Evolutionary conservation across 2,113 vertebrate genomes (phyloP).

Genomic region (Crotophaga sulcirostris): DNA sequence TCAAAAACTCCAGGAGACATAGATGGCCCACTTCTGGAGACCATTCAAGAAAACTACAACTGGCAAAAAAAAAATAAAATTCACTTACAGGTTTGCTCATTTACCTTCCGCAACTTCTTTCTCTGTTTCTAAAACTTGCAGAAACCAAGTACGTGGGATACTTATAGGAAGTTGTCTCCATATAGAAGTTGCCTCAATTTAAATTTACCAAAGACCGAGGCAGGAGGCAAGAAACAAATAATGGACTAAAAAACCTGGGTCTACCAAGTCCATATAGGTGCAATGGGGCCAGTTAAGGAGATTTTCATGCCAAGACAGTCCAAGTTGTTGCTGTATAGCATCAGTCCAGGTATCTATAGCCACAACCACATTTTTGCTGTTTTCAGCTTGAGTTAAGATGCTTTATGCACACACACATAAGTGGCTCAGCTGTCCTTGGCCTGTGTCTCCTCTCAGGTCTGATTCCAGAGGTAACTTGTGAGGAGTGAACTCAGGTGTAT

Average conservation of each 20-base stretch:
- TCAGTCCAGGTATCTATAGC: background rate
- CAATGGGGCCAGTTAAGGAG: background rate
- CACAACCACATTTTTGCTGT: fast-evolving
- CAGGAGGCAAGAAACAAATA: background rate
- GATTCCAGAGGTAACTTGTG: background rate
- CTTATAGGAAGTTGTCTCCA: background rate
- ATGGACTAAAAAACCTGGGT: background rate
- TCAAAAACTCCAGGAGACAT: background rate
- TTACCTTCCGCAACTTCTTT: background rate
- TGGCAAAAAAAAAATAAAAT: background rate
- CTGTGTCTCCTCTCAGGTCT: background rate
- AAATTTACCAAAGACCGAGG: background rate
- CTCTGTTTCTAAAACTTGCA: background rate
- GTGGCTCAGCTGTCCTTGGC: background rate
- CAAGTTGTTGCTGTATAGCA: background rate
- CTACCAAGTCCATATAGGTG: background rate
- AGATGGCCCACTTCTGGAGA: background rate
- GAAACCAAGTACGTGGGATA: background rate
- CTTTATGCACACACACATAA: fast-evolving
- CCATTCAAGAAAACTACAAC: background rate
- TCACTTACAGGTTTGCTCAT: background rate
- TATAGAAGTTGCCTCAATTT: background rate
- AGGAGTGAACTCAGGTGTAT: conserved; percentile 20
- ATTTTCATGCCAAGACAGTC: background rate
- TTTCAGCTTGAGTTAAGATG: background rate